A percentile compares a stretch with the other conserved stretches of the same genome.
These are phyloP conservation scores for Oscheius sp. DNA, from an alignment of 2,888 invertebrate genomes.

Conservation along the genomic window DNA sequence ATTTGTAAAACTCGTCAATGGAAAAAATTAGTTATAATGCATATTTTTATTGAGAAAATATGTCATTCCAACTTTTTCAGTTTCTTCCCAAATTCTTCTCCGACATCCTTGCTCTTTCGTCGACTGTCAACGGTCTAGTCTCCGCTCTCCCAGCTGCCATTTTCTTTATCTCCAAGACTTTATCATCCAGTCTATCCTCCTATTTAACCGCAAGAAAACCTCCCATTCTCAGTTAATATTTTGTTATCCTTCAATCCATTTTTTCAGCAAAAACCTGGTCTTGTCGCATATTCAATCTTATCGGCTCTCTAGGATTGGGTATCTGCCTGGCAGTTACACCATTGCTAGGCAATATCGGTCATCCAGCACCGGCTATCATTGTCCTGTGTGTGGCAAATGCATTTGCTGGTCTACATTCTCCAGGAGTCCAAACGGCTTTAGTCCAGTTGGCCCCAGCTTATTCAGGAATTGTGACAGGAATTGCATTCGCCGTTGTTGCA, in stretches of 20 bases:
- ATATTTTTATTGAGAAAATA: too few relatives aligned
- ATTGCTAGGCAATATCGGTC: constrained; percentile 45
- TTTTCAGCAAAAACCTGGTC: constrained; percentile 46
- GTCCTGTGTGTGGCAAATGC: constrained; percentile 65
- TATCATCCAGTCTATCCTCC: constrained; percentile 63
- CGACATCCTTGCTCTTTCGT: constrained; percentile 57
- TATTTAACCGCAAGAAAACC: constrained; percentile 46
- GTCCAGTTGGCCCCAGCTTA: constrained; percentile 68
- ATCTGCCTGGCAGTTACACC: constrained; percentile 65
- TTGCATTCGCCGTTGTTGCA: constrained; percentile 67
- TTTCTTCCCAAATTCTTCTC: constrained; percentile 65
- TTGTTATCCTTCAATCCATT: neutral
- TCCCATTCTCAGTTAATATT: constrained; percentile 24
- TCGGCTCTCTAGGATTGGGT: constrained; percentile 66
- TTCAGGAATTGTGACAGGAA: constrained; percentile 65
- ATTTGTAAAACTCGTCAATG: too few relatives aligned
- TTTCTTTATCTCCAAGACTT: constrained; percentile 63
- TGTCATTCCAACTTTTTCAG: too few relatives aligned
- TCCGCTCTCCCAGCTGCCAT: constrained; percentile 65
- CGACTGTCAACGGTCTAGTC: constrained; percentile 58
- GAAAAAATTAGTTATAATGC: too few relatives aligned
- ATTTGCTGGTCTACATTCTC: constrained; percentile 69
- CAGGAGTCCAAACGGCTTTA: constrained; percentile 68
- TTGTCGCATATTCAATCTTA: constrained; percentile 54
- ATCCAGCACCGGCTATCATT: constrained; percentile 51